Base-by-base conservation (phyloP, 2,113 vertebrate species). In the Bambusicola thoracicus region DNA sequence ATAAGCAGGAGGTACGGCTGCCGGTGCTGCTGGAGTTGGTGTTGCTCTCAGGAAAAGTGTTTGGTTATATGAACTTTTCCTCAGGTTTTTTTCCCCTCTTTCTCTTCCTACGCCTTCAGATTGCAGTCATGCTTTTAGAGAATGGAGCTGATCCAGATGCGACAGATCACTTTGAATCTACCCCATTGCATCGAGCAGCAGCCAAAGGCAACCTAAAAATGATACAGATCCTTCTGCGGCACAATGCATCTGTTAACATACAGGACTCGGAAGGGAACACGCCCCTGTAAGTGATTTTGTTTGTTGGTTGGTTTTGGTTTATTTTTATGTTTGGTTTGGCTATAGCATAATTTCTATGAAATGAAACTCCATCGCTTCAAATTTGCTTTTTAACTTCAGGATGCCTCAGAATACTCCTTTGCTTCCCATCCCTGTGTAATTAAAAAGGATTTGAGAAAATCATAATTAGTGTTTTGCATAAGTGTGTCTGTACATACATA, bases 201-300 rank as follows among this genome's bases (percentile, higher is more conserved):
- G 98, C 99, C 80, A 99, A 99, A 94, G 99, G 99, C 90, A 99
- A 99, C 97, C 97, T 98, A 73, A 98, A 98, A 85, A 98, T 99
- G 93, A 98, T 99, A 85, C 98, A 99, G 96, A 98, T 99, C 84
- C 99, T 99, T 76, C 97, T 99, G 89, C 98, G 98, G 91, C 98
- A 99, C 95, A 98, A 98, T 27, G 99, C 99, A 8, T 99, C 99
- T 24, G 98, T 98, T 77, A 99, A 99, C 84, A 99, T 99, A 87
- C 98, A 98, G 95, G 99, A 99, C 92, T 99, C 98, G 7, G 98
- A 99, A 96, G 99, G 99, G 81, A 99, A 99, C 97, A 99, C 99
- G 44, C 91, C 99, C 63, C 98, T 99, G 99, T 99, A 98, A 97
- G 99, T 98, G 67, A 70, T 44, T 13, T 74, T 46, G 41, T 4